phyloP scores from a whole-genome alignment of 2,888 invertebrate species.

The Hypselothyrea guttata region DNA sequence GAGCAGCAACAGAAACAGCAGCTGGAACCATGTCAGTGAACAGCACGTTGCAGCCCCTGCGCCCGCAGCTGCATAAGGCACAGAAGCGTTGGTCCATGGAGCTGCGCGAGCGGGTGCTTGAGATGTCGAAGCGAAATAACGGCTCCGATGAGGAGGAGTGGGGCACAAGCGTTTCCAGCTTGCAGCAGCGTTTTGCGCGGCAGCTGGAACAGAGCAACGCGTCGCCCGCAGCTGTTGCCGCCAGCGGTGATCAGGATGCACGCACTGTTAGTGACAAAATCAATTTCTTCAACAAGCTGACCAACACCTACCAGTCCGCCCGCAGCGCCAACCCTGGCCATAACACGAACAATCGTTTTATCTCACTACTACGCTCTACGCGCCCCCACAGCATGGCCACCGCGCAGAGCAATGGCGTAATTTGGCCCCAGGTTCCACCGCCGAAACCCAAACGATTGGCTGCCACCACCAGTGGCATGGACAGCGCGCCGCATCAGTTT shows the following conservation, averaged over 20 bases:
- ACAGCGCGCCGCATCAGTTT: constrained; percentile 24
- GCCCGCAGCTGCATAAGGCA: constrained; percentile 56
- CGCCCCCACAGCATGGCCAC: constrained; percentile 43
- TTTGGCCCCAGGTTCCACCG: constrained; percentile 40
- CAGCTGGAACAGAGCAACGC: constrained; percentile 21
- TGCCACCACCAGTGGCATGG: not conserved
- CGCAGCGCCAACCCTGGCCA: constrained; percentile 12
- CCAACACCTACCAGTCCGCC: constrained; percentile 59
- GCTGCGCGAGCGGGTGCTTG: constrained; percentile 63
- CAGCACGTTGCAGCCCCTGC: constrained; percentile 30
- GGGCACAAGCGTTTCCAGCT: not conserved
- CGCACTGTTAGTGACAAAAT: constrained; percentile 66
- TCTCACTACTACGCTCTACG: constrained; percentile 57
- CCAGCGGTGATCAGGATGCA: constrained; percentile 7
- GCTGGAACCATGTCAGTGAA: constrained; percentile 35
- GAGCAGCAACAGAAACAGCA: constrained; percentile 50
- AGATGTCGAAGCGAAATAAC: constrained; percentile 67
- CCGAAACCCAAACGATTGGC: constrained; percentile 64
- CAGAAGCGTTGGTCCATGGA: constrained; percentile 70
- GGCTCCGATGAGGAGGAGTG: constrained; percentile 34
- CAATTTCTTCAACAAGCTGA: constrained; percentile 67
- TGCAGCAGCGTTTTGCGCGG: constrained; percentile 19
- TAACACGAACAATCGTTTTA: constrained; percentile 55
- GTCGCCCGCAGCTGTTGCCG: constrained; percentile 2
- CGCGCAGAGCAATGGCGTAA: constrained; percentile 14